Evolutionary conservation across 2,888 invertebrate genomes (phyloP), one percentile per base, ranked within the genome.

Genomic region (Anoncus sp.): DNA sequence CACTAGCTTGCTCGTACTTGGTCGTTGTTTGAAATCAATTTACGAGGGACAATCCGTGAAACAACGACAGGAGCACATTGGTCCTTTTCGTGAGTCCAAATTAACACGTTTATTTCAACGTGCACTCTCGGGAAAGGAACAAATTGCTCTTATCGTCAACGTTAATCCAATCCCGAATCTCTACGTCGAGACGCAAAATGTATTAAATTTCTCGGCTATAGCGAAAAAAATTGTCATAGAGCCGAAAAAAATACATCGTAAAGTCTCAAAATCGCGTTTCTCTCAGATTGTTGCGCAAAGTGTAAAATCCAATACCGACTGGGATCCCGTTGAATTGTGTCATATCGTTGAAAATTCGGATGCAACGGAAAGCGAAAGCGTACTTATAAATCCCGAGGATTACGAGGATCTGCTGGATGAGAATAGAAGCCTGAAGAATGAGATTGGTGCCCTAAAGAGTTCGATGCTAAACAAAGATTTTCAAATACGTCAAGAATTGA

Each of bases 61-160:
- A 59, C 85, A 83, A 9, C 89, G 87, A 47, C 77, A 88, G 9
- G 88, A 88, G 62, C 83, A 85, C 24, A 66, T 87, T 12, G 91
- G 89, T 1, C 96, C 96, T 0, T 95, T 93, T 88, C 92, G 98
- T 31, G 98, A 98, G 81, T 98, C 98, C 0, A 98, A 98, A 90
- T 91, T 99, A 57, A 98, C 99, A 0, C 94, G 97, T 55, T 89
- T 99, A 1, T 95, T 97, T 65, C 97, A 98, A 88, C 93, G 94
- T 7, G 97, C 97, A 0, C 92, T 98, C 31, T 93, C 94, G 0
- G 97, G 98, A 0, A 92, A 93, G 16, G 94, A 97, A 91, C 92
- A 94, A 31, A 95, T 97, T 9, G 93, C 94, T 53, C 96, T 99
- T 95, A 95, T 99, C 82, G 98, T 98, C 0, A 98, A 97, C 70